Conservation (phyloP, 2,113 vertebrate genomes). For the Petrocephalus zakoni region DNA sequence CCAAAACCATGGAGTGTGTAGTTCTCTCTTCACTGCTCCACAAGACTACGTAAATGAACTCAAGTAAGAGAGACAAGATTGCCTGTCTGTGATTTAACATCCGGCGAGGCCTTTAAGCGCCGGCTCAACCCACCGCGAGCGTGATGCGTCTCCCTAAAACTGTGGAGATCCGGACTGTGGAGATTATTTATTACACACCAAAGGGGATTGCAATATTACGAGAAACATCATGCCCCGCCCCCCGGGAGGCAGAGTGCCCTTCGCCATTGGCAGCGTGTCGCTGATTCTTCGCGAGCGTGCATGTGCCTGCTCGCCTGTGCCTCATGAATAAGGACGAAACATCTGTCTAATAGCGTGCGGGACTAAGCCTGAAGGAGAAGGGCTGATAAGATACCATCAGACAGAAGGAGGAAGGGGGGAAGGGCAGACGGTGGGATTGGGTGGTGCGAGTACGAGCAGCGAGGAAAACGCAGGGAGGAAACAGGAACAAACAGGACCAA, state of each 20-base stretch:
- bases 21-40: neutral
- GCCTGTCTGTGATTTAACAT: neutral
- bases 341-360: neutral
- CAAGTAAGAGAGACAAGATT: neutral
- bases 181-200: neutral
- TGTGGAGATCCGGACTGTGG: neutral
- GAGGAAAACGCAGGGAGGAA: neutral
- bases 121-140: neutral
- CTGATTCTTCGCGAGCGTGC: neutral
- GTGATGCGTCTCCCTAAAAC: neutral
- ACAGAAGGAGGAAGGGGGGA: neutral
- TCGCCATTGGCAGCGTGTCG: neutral
- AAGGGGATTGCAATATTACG: neutral
- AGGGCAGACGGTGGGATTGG: neutral
- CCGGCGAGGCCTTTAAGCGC: neutral
- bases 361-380: neutral
- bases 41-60: neutral
- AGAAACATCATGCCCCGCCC: neutral
- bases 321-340: neutral
- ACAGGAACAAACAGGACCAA: no score
- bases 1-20: neutral
- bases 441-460: neutral
- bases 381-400: neutral
- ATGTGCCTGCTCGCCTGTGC: neutral
- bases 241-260: neutral